Percentiles rank a stretch among this genome's conserved stretches.
Evolutionary conservation across 2,797 vertebrate species (phyloP).

Genomic region (Hyperoplus lanceolatus): DNA sequence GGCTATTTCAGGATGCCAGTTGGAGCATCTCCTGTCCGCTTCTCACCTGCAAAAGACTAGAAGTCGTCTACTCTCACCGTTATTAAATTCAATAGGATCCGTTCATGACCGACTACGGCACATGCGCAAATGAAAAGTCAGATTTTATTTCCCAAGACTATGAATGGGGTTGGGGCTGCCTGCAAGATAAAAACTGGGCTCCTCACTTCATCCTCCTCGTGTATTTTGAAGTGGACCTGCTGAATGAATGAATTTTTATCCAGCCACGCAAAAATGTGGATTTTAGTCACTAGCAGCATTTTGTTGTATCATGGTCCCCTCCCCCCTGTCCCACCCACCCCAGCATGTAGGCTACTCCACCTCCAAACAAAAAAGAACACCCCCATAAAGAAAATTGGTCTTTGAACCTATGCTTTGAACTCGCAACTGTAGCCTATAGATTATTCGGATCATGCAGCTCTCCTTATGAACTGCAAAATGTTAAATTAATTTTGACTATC

Average conservation of each 20-base stretch:
- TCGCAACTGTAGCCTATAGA: no score
- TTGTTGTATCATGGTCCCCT: slow-evolving; percentile 38
- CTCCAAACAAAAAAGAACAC: slow-evolving; percentile 25
- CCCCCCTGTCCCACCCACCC: slow-evolving; percentile 24
- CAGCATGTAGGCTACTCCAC: slow-evolving; percentile 14
- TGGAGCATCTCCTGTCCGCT: slow-evolving; percentile 62
- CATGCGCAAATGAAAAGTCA: slow-evolving; percentile 76
- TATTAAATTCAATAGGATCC: slow-evolving; percentile 71
- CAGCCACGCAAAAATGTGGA: slow-evolving; percentile 2
- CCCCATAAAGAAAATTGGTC: not conserved
- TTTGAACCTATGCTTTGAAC: no score
- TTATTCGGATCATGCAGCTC: not conserved
- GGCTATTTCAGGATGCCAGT: slow-evolving; percentile 33
- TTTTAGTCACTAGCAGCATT: slow-evolving; percentile 38
- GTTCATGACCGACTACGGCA: slow-evolving; percentile 69
- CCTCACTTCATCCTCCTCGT: not conserved
- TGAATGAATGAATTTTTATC: slow-evolving; percentile 15
- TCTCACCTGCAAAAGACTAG: slow-evolving; percentile 77
- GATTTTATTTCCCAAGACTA: slow-evolving; percentile 44
- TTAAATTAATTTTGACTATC: not conserved
- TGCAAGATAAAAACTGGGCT: not conserved
- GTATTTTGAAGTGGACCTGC: not conserved
- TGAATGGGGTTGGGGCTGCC: slow-evolving; percentile 54
- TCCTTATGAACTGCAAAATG: not conserved
- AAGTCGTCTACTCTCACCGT: slow-evolving; percentile 73